Conservation (phyloP, 2,888 invertebrate genomes). For the Lapara coniferarum region DNA sequence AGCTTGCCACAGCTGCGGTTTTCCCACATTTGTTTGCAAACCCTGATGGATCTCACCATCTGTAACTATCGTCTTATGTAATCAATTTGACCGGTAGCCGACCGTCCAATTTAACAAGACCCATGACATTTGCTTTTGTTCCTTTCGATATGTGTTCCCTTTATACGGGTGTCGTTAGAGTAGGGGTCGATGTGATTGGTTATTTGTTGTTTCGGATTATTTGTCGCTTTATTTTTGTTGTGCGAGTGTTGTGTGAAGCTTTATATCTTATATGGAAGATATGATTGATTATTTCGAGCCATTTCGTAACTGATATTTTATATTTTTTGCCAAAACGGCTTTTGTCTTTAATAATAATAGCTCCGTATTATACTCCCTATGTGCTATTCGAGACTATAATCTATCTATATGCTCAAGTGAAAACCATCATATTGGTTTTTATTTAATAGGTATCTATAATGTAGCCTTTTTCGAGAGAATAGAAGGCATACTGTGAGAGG, state of each 20-base stretch:
- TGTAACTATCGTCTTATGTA: constrained; percentile 45
- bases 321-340: too few relatives aligned
- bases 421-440: too few relatives aligned
- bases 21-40: constrained; percentile 46
- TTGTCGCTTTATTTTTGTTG: constrained; percentile 23
- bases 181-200: constrained; percentile 19
- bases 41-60: constrained; percentile 46
- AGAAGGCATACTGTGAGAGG: too few relatives aligned
- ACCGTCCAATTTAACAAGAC: constrained; percentile 28
- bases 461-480: too few relatives aligned
- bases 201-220: constrained; percentile 4
- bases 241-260: background rate
- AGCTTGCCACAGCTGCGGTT: constrained; percentile 36
- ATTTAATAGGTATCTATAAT: too few relatives aligned
- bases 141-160: constrained; percentile 3
- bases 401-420: too few relatives aligned
- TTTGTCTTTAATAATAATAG: too few relatives aligned
- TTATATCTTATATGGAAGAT: background rate
- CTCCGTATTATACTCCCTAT: too few relatives aligned
- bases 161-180: constrained; percentile 7
- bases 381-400: too few relatives aligned
- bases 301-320: too few relatives aligned
- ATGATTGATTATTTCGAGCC: too few relatives aligned
- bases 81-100: constrained; percentile 45
- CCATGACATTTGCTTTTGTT: constrained; percentile 19